Evolutionary conservation across 1,140 invertebrate genomes (phyloP).

Genomic region (Pectinophora gossypiella): DNA sequence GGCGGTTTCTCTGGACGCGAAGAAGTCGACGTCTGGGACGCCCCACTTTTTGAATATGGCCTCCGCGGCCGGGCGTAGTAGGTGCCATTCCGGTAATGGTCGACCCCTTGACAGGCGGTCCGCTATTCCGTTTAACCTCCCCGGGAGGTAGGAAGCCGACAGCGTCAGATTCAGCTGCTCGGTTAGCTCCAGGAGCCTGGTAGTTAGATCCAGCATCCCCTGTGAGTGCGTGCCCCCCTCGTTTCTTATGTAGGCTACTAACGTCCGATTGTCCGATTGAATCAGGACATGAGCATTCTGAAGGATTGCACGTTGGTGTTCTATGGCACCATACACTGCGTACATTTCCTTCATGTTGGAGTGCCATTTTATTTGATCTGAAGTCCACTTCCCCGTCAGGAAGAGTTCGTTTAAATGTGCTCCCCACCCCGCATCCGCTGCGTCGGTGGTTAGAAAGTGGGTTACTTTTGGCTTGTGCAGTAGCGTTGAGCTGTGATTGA

Average conservation of each 20-base stretch:
- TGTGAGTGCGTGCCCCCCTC: neutral
- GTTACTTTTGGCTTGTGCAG: too few species aligned
- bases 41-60: slow-evolving; percentile 33
- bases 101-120: slow-evolving; percentile 33
- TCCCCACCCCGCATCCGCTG: neutral
- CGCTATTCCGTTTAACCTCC: slow-evolving; percentile 36
- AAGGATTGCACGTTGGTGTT: neutral
- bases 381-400: neutral
- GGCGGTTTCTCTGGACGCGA: slow-evolving; percentile 26
- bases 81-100: slow-evolving; percentile 44
- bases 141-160: slow-evolving; percentile 30
- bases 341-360: neutral
- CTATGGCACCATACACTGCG: neutral
- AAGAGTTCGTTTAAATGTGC: neutral
- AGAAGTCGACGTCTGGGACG: slow-evolving; percentile 33
- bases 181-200: neutral
- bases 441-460: neutral
- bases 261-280: neutral
- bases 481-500: too few species aligned
- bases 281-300: neutral
- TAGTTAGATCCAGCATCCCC: neutral
- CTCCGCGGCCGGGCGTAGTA: slow-evolving; percentile 24
- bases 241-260: neutral
- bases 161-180: slow-evolving; percentile 17
- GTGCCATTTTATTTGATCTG: neutral